phyloP scores from a whole-genome alignment of 1,140 invertebrate species.

The Penaeus indicus region DNA sequence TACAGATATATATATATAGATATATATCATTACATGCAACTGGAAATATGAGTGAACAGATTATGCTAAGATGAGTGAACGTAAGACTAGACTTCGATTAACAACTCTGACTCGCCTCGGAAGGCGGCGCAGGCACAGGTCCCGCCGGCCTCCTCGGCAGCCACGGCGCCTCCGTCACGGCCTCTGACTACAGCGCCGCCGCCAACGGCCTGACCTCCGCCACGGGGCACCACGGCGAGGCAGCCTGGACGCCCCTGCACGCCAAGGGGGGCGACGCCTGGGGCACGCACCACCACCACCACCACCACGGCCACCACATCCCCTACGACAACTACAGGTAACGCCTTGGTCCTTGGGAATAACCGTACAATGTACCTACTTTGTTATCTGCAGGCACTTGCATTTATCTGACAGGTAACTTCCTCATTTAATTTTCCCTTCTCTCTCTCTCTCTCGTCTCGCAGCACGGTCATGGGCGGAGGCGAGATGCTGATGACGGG shows the following conservation, averaged over 20 bases:
- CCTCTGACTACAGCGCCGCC: slow-evolving; percentile 34
- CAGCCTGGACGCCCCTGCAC: slow-evolving; percentile 44
- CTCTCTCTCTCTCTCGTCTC: background rate
- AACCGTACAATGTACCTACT: background rate
- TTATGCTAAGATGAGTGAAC: no score
- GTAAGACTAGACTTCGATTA: no score
- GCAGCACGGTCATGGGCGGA: slow-evolving; percentile 56
- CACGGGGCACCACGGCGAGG: slow-evolving; percentile 24
- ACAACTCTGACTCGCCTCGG: background rate
- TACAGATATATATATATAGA: background rate
- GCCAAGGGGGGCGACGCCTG: slow-evolving; percentile 43
- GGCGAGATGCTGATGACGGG: slow-evolving; percentile 54
- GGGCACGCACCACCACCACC: slow-evolving; percentile 40
- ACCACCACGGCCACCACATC: slow-evolving; percentile 56
- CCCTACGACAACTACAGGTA: slow-evolving; percentile 58
- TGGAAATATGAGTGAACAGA: background rate
- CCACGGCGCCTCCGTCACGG: slow-evolving; percentile 25
- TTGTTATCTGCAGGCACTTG: background rate
- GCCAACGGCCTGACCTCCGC: slow-evolving; percentile 36
- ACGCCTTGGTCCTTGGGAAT: background rate
- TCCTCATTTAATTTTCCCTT: background rate
- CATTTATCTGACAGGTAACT: background rate
- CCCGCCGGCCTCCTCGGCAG: slow-evolving; percentile 33
- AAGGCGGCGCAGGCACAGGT: slow-evolving; percentile 35
- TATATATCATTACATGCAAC: background rate